Base-by-base conservation (phyloP, 2,888 invertebrate species). In the Cantharis rustica region DNA sequence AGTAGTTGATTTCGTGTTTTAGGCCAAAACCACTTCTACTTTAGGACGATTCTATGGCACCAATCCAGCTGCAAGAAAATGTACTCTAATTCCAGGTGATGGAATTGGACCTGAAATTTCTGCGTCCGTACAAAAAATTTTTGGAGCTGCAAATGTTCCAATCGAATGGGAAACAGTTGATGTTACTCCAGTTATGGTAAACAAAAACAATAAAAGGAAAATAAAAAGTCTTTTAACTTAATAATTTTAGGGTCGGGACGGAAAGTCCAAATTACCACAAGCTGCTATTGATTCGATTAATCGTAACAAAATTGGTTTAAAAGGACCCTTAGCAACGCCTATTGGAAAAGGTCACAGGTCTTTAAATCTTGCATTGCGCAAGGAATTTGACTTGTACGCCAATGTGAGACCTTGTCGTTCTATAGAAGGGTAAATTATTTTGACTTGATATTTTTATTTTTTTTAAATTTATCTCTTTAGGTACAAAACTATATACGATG, bases 81-180 rank as follows among this genome's bases (percentile, higher is more conserved):
- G 98, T 82, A 99, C 99, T n/a, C 91, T 99, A 77, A 99, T 99
- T 84, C 99, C 99, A 62, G 99, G 99, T 70, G 99, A 99, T 92
- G 99, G 99, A 78, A 99, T 99, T 86, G 99, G 99, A 2, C 99
- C 99, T 0, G 99, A 99, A 91, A 99, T 99, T 85, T 98, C 99
- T 1, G 94, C 94, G 26, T 95, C 99, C 76, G 99, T 99, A 23
- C 98, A 99, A 89, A 95, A 98, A 89, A 99, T 99, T 83, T 99
- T 99, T 88, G 92, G 93, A 82, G 93, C 96, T 81, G 98, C 98
- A 73, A 93, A 94, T 88, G 98, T 98, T 80, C 99, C 99, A 15
- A 95, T 99, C 83, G 95, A 96, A 87, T 99, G 99, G 99, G 99
- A 99, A 88, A 91, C 95, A 68, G 99, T 99, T 9, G 99, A 99